phyloP scores from a whole-genome alignment of 2,113 vertebrate genomes.

The Craseonycteris thonglongyai region DNA sequence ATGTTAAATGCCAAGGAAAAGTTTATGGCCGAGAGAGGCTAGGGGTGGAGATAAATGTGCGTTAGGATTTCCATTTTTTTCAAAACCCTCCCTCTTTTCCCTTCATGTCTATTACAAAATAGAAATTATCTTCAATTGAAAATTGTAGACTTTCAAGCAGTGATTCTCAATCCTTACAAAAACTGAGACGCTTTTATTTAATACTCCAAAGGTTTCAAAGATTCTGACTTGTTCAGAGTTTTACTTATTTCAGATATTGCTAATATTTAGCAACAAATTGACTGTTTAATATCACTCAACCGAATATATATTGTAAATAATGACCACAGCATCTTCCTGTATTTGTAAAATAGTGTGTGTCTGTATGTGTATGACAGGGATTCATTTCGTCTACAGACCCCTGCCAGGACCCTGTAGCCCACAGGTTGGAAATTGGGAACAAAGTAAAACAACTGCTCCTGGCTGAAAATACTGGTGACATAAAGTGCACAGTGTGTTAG shows the following conservation, averaged over 20 bases:
- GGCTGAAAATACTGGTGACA: neutral
- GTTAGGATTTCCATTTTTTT: neutral
- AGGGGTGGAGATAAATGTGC: neutral
- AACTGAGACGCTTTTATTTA: neutral
- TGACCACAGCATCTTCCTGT: neutral
- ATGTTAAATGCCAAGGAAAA: conserved; percentile 71
- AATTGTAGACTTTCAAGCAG: neutral
- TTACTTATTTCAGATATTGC: neutral
- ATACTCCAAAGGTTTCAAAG: neutral
- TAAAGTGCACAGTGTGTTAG: neutral
- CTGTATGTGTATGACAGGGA: neutral
- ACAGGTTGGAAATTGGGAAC: neutral
- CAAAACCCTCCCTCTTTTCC: neutral
- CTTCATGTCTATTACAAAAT: neutral
- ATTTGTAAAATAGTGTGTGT: neutral
- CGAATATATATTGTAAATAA: neutral
- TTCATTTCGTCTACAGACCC: neutral
- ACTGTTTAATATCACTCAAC: neutral
- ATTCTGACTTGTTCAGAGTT: neutral
- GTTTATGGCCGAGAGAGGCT: neutral
- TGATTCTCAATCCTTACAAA: neutral
- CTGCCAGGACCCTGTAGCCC: neutral
- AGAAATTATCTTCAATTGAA: neutral
- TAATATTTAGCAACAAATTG: neutral
- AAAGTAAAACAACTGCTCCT: neutral